Conservation (phyloP, 1,140 invertebrate genomes). For the Lethocerus indicus region DNA sequence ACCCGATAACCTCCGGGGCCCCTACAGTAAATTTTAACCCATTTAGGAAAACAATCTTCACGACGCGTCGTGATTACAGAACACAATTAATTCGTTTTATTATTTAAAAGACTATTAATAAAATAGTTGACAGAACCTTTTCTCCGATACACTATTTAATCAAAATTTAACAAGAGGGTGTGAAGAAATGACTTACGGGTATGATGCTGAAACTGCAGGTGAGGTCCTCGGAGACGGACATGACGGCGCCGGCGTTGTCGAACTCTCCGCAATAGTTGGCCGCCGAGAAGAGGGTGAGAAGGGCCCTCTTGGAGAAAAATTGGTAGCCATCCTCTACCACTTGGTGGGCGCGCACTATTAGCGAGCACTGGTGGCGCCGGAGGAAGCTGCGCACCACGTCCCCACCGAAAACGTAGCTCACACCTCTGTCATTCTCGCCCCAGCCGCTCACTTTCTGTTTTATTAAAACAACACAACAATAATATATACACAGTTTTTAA, state of each 20-base stretch:
- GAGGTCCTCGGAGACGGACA: conserved; percentile 56
- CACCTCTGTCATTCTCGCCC: conserved; percentile 78
- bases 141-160: not conserved
- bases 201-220: conserved; percentile 45
- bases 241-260: conserved; percentile 69
- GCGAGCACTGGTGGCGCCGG: conserved; percentile 66
- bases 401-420: conserved; percentile 72
- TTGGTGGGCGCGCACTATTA: conserved; percentile 84
- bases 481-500: no score
- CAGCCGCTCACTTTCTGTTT: conserved; percentile 62
- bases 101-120: not conserved
- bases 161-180: not conserved
- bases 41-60: no score
- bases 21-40: no score
- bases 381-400: conserved; percentile 74
- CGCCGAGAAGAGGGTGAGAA: conserved; percentile 83
- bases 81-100: not conserved
- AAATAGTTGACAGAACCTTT: not conserved
- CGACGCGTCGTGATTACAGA: no score
- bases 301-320: conserved; percentile 76
- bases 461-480: no score
- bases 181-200: conserved; percentile 10
- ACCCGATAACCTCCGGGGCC: no score
- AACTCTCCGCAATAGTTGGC: conserved; percentile 83
- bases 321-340: conserved; percentile 82